Conservation (phyloP, 1,140 invertebrate species). For the Mesaphorura yosii region DNA sequence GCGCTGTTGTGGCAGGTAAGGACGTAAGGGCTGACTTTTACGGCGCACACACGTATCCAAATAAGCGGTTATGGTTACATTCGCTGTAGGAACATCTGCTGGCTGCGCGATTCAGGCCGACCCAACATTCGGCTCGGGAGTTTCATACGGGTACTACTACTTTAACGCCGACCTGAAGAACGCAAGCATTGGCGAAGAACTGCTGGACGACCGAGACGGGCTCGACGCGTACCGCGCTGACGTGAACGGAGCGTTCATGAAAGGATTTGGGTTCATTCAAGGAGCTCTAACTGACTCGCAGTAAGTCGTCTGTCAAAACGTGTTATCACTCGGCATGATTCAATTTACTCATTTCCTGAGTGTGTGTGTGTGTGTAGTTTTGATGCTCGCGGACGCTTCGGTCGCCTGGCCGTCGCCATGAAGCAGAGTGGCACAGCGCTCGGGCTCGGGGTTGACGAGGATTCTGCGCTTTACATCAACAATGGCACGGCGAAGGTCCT, state of each 20-base stretch:
- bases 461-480: conserved; percentile 12
- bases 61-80: too few species aligned
- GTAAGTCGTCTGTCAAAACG: neutral
- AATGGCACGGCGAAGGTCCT: conserved; percentile 2
- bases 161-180: conserved; percentile 18
- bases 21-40: too few species aligned
- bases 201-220: conserved; percentile 14
- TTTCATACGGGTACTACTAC: conserved; percentile 17
- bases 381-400: conserved; percentile 21
- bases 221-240: neutral
- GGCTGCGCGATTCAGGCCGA: conserved; percentile 7
- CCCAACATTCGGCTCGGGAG: conserved; percentile 9
- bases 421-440: neutral
- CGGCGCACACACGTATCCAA: too few species aligned
- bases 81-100: conserved; percentile 11
- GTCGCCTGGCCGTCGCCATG: conserved; percentile 2
- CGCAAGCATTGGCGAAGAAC: conserved; percentile 5
- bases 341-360: neutral
- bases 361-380: conserved; percentile 3
- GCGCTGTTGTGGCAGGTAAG: conserved; percentile 4
- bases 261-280: conserved; percentile 16
- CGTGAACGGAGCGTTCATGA: conserved; percentile 11
- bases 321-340: neutral
- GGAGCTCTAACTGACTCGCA: conserved; percentile 8
- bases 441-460: conserved; percentile 18